phyloP scores from a whole-genome alignment of 2,113 vertebrate species.

The Morone chrysops region DNA sequence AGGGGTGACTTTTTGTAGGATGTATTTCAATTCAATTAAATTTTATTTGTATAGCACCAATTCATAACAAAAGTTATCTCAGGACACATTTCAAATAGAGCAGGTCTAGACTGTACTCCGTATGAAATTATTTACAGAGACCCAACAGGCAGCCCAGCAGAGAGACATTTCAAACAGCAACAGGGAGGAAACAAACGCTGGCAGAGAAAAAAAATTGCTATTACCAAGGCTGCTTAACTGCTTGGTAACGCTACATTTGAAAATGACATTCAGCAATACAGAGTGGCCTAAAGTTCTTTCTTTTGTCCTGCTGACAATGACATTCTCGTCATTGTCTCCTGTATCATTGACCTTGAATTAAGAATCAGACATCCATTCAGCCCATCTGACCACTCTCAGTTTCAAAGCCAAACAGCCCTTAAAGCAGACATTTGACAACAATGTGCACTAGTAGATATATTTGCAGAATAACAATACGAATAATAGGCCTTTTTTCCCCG shows the following conservation, averaged over 20 bases:
- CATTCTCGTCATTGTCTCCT: slow-evolving; percentile 24
- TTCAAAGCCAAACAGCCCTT: slow-evolving; percentile 33
- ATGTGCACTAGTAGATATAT: slow-evolving; percentile 24
- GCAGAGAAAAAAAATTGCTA: not conserved
- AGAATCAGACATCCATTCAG: slow-evolving; percentile 46
- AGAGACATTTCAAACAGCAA: slow-evolving; percentile 11
- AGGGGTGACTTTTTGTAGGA: not conserved
- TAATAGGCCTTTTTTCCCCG: not conserved
- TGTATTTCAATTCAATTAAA: not conserved
- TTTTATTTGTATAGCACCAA: too few species aligned
- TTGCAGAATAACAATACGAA: slow-evolving; percentile 37
- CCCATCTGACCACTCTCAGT: not conserved
- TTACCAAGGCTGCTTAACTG: not conserved
- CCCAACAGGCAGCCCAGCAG: not conserved
- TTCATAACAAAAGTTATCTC: too few species aligned
- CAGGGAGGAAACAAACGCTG: slow-evolving; percentile 8
- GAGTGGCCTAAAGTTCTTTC: slow-evolving; percentile 13
- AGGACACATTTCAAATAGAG: too few species aligned
- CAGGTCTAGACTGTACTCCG: too few species aligned
- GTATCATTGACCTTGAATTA: slow-evolving; percentile 34
- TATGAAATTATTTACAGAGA: too few species aligned
- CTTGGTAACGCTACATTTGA: slow-evolving; percentile 30
- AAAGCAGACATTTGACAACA: slow-evolving; percentile 47
- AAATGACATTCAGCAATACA: slow-evolving; percentile 22
- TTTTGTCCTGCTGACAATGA: slow-evolving; percentile 54